Conservation (phyloP, 1,140 invertebrate genomes). For the Micrasema minimum region DNA sequence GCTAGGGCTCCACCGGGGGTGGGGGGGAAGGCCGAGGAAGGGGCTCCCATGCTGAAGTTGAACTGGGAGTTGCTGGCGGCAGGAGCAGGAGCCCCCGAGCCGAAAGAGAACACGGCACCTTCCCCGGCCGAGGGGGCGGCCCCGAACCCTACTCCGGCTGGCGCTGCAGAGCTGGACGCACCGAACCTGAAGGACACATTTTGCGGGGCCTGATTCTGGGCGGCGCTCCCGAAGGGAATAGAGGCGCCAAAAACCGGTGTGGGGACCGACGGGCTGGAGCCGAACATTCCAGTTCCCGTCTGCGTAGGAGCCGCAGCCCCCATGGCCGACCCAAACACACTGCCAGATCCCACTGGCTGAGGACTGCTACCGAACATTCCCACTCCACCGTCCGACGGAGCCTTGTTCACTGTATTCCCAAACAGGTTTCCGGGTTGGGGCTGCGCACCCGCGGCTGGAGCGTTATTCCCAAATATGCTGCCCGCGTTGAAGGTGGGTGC, state of each 20-base stretch:
- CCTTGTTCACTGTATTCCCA: constrained; percentile 11
- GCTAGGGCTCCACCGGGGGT: constrained; percentile 36
- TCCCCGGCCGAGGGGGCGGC: constrained; percentile 18
- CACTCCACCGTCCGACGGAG: constrained; percentile 1
- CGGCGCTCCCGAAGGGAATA: constrained; percentile 44
- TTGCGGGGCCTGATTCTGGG: constrained; percentile 37
- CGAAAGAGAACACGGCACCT: constrained; percentile 45
- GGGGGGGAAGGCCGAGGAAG: constrained; percentile 28
- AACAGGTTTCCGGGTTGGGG: constrained; percentile 22
- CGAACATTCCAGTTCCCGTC: constrained; percentile 16
- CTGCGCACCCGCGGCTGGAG: background rate
- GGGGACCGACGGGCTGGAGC: constrained; percentile 32
- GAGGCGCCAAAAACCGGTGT: constrained; percentile 46
- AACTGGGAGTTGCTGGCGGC: constrained; percentile 41
- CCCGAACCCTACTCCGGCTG: constrained; percentile 23
- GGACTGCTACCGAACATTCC: constrained; percentile 27
- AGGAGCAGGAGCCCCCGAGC: constrained; percentile 15
- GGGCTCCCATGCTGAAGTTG: constrained; percentile 49
- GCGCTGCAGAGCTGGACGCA: constrained; percentile 15
- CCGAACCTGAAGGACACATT: constrained; percentile 46
- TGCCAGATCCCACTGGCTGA: background rate
- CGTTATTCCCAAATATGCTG: constrained; percentile 12
- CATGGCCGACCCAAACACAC: constrained; percentile 30
- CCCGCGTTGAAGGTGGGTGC: constrained; percentile 21
- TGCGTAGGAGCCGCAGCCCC: constrained; percentile 25